Base-by-base conservation (phyloP, 2,113 vertebrate species). In the Ameiurus melas region DNA sequence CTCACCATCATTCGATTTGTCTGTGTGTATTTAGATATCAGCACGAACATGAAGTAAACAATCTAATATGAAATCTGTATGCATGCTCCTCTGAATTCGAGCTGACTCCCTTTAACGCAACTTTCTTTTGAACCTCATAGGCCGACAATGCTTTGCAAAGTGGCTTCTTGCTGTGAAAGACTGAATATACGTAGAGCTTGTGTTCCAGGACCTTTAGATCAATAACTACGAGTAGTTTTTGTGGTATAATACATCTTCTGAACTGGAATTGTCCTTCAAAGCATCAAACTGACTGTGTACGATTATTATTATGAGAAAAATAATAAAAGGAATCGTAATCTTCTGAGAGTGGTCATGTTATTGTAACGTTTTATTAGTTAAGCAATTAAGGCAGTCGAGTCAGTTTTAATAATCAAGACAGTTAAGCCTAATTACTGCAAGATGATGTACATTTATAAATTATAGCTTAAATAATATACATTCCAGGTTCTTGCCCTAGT, bases 91-190 rank as follows among this genome's bases (percentile, higher is more conserved):
- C 79, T 57, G 88, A 47, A 87, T 82, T 84, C 5, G 81, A 85
- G 84, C 90, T 66, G 43, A 62, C 33, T 86, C 90, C 90, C 90
- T 89, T 91, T 91, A 91, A 90, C 78, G 47, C 39, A 77, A 83
- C 86, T 75, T 85, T 84, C 68, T 85, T 62, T 89, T 83, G 62
- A 84, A 75, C 64, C 83, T 39, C 0, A 36, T 83, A 90, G 84
- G 79, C 85, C 87, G 86, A 81, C 75, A 77, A 36, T 82, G 86
- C 90, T 91, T 86, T 55, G 73, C 87, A 55, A 90, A 70, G 75
- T 88, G 90, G 88, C 81, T 89, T 89, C 73, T 89, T 68, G 88
- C 85, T 90, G 83, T 87, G 86, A 81, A 82, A 84, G 73, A 89
- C 88, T 30, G 78, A 82, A 30, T 64, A 81, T 51, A 89, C 70